Evolutionary conservation across 2,888 invertebrate genomes (phyloP).

Genomic region (Apantesis nais): DNA sequence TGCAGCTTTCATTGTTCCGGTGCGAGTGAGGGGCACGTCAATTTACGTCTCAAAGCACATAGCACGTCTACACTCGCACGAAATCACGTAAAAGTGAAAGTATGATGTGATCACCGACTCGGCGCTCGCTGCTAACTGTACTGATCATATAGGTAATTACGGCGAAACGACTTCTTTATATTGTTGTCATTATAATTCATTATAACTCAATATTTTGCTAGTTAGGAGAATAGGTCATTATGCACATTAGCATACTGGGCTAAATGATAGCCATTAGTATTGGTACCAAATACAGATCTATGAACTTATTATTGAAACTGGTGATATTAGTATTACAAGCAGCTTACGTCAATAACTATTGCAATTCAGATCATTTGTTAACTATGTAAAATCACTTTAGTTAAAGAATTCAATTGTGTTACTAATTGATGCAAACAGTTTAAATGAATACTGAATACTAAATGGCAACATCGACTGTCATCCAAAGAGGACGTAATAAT

Average conservation of each 20-base stretch:
- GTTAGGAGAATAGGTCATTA: constrained; percentile 43
- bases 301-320: constrained; percentile 23
- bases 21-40: constrained; percentile 62
- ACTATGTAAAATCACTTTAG: constrained; percentile 2
- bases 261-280: constrained; percentile 52
- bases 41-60: constrained; percentile 51
- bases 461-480: constrained; percentile 45
- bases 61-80: constrained; percentile 66
- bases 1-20: constrained; percentile 78
- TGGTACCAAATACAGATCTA: constrained; percentile 27
- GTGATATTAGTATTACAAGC: constrained; percentile 20
- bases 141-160: constrained; percentile 38
- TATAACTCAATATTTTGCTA: constrained; percentile 35
- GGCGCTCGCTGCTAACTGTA: constrained; percentile 47
- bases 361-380: constrained; percentile 5
- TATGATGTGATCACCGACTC: constrained; percentile 72
- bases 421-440: constrained; percentile 34
- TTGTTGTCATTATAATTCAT: constrained; percentile 14
- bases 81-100: constrained; percentile 83
- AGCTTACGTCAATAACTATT: constrained; percentile 4
- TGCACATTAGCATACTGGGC: constrained; percentile 50
- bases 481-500: constrained; percentile 46
- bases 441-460: constrained; percentile 51
- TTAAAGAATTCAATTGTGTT: background rate
- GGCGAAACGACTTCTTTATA: constrained; percentile 19